Evolutionary conservation across 2,113 vertebrate species (phyloP), one percentile per base, ranked within the genome.

Genomic region (Colaptes auratus): DNA sequence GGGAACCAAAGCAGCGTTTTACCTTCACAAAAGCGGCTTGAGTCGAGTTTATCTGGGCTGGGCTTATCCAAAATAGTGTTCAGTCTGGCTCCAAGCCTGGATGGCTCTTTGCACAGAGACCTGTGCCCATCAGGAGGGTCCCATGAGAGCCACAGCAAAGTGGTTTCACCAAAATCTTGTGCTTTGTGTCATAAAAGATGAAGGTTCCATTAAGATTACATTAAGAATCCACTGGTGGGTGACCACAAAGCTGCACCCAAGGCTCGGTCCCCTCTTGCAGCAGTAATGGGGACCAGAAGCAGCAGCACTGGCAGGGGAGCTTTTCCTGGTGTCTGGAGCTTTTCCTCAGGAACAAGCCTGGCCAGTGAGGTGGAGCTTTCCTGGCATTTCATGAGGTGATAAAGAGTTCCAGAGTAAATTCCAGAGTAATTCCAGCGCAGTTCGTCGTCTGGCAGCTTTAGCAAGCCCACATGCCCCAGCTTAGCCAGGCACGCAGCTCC

Each of bases 361-460:
- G 58, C 58, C 1, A 1, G 7, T 44, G 58, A 72, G 46, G 5
- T 83, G 67, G 78, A 69, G 78, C 90, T 92, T 97, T 85, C 88
- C 88, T 98, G 97, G 95, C 94, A 93, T 97, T 98, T 96, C 97
- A 92, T 96, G 96, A 96, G 97, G 97, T 98, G 96, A 96, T 94
- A 25, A 85, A 97, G 97, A 93, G 96, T 88, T 94, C 84, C 92
- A 86, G 94, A 90, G 70, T 95, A 93, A 97, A 96, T 92, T 93
- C 89, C 84, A 88, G 92, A 94, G 89, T 92, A 93, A 96, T 96
- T 88, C 67, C 96, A 97, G 93, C 23, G 14, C 92, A 53, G 78
- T 76, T 85, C 76, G 70, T 87, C 83, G 24, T 79, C 73, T n/a
- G 89, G 93, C 75, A 85, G 77, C 94, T 91, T 76, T 60, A 86